Percentiles rank a stretch among this genome's conserved stretches.
Conservation (phyloP, 37 sponge, comb jelly and placozoan genomes). For the Axinella damicornis region DNA sequence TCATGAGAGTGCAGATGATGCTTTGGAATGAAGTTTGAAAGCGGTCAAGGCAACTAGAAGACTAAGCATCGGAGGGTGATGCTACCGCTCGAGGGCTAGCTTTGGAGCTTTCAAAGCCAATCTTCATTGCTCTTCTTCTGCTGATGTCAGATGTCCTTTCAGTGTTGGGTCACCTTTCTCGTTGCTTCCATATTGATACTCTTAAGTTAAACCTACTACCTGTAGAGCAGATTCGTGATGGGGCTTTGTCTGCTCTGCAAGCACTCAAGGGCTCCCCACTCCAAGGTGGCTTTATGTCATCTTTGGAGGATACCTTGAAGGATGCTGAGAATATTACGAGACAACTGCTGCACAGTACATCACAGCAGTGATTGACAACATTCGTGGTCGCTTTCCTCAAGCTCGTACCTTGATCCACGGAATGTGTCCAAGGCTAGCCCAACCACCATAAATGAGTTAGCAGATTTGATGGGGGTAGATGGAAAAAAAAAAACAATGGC, state of each 20-base stretch:
- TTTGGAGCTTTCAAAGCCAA: constrained; percentile 14
- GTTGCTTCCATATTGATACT: constrained; percentile 4
- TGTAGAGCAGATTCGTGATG: constrained; percentile 8
- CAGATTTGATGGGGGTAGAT: constrained; percentile 28
- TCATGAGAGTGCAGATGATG: constrained; percentile 48
- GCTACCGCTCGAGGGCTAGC: constrained; percentile 47
- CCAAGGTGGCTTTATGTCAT: constrained; percentile 18
- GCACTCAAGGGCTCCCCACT: background rate
- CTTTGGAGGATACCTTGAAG: constrained; percentile 19
- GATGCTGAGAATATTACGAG: constrained; percentile 5
- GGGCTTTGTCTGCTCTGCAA: constrained; percentile 12
- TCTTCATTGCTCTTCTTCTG: constrained; percentile 25
- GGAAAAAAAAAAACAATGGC: constrained; percentile 21
- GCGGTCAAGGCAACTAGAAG: constrained; percentile 25
- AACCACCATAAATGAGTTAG: constrained; percentile 12
- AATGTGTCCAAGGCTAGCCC: constrained; percentile 27
- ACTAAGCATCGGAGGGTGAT: constrained; percentile 54
- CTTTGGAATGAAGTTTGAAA: constrained; percentile 18
- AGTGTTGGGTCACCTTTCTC: constrained; percentile 11
- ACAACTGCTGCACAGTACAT: background rate
- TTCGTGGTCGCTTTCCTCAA: constrained; percentile 31
- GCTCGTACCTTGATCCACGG: constrained; percentile 10
- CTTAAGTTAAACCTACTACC: constrained; percentile 16
- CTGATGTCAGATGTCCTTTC: background rate
- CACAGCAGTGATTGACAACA: constrained; percentile 7